These are phyloP conservation scores for Halictus quadricinctus DNA, from an alignment of 2,888 invertebrate species.

Conservation along the genomic window DNA sequence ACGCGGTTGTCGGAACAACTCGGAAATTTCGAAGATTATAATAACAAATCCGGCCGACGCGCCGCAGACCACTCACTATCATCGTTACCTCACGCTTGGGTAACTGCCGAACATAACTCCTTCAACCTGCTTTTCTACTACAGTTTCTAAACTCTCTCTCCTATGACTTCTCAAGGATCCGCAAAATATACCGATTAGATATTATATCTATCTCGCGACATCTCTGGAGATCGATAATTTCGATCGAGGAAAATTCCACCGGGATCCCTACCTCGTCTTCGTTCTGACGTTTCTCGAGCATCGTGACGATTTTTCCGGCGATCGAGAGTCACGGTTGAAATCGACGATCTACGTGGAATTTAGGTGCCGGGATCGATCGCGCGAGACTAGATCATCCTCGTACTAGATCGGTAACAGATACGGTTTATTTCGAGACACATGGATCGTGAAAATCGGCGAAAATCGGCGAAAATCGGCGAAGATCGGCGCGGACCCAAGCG, in stretches of 20 bases:
- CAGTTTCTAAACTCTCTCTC: neutral
- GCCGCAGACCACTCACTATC: neutral
- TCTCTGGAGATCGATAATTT: neutral
- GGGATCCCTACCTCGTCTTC: slow-evolving; percentile 38
- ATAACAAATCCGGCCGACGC: neutral
- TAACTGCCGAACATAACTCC: neutral
- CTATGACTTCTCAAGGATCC: neutral
- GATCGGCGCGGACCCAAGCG: neutral
- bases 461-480: neutral
- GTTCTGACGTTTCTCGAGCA: slow-evolving; percentile 19
- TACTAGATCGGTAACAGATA: neutral
- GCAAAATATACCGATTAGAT: neutral
- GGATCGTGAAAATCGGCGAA: neutral
- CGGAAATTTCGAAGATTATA: neutral
- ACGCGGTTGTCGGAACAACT: neutral
- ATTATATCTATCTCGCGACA: neutral
- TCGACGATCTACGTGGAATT: neutral
- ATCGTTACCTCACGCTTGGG: neutral
- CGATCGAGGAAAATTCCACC: neutral
- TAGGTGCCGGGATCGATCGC: neutral
- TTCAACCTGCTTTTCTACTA: neutral
- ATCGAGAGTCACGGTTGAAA: neutral
- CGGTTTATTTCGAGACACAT: neutral
- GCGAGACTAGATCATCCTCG: neutral
- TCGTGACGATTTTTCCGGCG: neutral